Evolutionary conservation across 2,888 invertebrate genomes (phyloP).

Genomic region (Aleiodes leptofemur): DNA sequence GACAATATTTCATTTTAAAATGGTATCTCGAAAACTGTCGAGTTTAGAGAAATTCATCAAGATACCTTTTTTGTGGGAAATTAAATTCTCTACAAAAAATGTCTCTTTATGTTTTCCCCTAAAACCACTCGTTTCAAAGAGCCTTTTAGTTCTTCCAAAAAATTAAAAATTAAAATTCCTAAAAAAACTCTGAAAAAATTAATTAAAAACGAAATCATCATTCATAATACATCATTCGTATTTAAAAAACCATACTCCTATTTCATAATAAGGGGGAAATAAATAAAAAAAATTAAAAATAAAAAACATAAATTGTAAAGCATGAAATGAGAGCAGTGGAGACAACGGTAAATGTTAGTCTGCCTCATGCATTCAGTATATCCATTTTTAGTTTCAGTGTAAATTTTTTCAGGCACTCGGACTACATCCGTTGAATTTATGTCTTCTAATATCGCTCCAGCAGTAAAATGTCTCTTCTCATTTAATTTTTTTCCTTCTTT

Average conservation of each 20-base stretch:
- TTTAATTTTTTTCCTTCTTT: slow-evolving; percentile 14
- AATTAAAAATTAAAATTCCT: background rate
- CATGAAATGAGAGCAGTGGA: slow-evolving; percentile 14
- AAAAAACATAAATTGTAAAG: slow-evolving; percentile 10
- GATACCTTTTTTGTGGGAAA: too few species aligned
- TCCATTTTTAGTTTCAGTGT: slow-evolving; percentile 12
- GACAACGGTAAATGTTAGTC: slow-evolving; percentile 16
- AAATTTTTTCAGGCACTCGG: slow-evolving; percentile 30
- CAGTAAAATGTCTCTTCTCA: slow-evolving; percentile 36
- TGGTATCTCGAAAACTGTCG: too few species aligned
- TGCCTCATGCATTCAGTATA: slow-evolving; percentile 4
- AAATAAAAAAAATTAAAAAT: background rate
- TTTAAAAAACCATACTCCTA: background rate
- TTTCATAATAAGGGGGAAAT: background rate
- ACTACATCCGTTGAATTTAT: slow-evolving; percentile 51
- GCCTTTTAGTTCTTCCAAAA: too few species aligned
- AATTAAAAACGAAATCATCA: background rate
- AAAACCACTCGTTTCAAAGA: too few species aligned
- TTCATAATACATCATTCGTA: background rate
- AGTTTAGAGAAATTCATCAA: too few species aligned
- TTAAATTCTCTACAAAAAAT: too few species aligned
- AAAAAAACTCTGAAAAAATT: too few species aligned
- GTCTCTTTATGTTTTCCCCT: too few species aligned
- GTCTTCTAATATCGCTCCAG: slow-evolving; percentile 54
- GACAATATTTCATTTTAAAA: too few species aligned